phyloP scores from a whole-genome alignment of 2,888 invertebrate species.

The Camponotus fellah region DNA sequence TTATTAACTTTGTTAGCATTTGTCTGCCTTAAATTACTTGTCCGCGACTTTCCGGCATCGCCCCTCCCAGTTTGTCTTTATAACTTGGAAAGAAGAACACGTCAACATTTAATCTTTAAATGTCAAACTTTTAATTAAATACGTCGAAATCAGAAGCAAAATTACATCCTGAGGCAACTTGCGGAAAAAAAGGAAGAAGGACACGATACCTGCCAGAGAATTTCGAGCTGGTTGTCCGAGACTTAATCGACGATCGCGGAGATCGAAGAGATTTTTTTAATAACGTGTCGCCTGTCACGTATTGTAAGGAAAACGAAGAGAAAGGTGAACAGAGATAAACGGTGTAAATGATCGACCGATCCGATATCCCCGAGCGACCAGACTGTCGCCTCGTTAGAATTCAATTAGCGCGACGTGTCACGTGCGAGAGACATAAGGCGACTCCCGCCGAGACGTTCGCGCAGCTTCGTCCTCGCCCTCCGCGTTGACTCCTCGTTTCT shows the following conservation, averaged over 20 bases:
- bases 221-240: background rate
- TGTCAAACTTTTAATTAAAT: constrained; percentile 8
- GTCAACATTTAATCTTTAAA: background rate
- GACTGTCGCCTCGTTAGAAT: constrained; percentile 60
- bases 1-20: constrained; percentile 20
- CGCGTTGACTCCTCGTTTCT: constrained; percentile 40
- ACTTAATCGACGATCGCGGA: background rate
- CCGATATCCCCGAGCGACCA: background rate
- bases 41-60: background rate
- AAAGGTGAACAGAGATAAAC: background rate
- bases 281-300: background rate
- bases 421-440: constrained; percentile 67
- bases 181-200: background rate
- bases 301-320: background rate
- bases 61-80: background rate
- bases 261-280: background rate
- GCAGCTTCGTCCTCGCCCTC: constrained; percentile 14
- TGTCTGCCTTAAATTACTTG: constrained; percentile 3
- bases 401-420: constrained; percentile 53
- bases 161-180: background rate
- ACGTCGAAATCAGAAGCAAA: background rate
- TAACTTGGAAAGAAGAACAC: background rate
- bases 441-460: constrained; percentile 75
- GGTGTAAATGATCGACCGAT: background rate
- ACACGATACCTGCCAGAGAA: constrained; percentile 8